A percentile compares a stretch with the other conserved stretches of the same genome.
phyloP scores from a whole-genome alignment of 2,888 invertebrate genomes.

The Heliconius sara region DNA sequence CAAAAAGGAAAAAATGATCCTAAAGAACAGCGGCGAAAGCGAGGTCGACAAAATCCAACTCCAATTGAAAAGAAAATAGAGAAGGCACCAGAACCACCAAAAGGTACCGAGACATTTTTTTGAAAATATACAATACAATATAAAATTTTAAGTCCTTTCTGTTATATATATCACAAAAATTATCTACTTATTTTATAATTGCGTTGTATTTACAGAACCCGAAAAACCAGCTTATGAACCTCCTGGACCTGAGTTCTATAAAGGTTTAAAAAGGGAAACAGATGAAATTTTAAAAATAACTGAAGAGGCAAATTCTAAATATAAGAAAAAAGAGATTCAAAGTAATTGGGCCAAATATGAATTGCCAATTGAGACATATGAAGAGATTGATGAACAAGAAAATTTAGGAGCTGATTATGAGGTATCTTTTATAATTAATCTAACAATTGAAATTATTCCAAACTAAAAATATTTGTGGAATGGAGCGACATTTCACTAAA shows the following conservation, averaged over 20 bases:
- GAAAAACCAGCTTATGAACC: conserved; percentile 65
- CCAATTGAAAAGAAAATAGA: conserved; percentile 52
- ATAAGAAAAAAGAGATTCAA: conserved; percentile 78
- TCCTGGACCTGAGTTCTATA: conserved; percentile 74
- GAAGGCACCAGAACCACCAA: conserved; percentile 44
- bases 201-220: conserved; percentile 54
- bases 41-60: conserved; percentile 56
- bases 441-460: not conserved
- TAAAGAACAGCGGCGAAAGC: conserved; percentile 72
- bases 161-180: not conserved
- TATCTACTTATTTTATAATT: not conserved
- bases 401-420: conserved; percentile 79
- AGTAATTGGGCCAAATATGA: conserved; percentile 82
- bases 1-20: conserved; percentile 66
- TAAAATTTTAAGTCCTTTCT: not conserved
- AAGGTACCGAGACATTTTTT: conserved; percentile 38
- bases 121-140: not conserved
- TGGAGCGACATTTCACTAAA: too few species aligned
- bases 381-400: conserved; percentile 75
- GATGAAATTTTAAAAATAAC: conserved; percentile 79
- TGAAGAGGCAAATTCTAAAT: conserved; percentile 73
- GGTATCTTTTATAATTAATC: conserved; percentile 54
- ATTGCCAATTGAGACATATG: conserved; percentile 76
- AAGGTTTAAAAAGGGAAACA: conserved; percentile 72
- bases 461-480: too few species aligned